These are phyloP conservation scores for Microtus ochrogaster DNA, from an alignment of 2,113 vertebrate genomes.

Conservation along the genomic window DNA sequence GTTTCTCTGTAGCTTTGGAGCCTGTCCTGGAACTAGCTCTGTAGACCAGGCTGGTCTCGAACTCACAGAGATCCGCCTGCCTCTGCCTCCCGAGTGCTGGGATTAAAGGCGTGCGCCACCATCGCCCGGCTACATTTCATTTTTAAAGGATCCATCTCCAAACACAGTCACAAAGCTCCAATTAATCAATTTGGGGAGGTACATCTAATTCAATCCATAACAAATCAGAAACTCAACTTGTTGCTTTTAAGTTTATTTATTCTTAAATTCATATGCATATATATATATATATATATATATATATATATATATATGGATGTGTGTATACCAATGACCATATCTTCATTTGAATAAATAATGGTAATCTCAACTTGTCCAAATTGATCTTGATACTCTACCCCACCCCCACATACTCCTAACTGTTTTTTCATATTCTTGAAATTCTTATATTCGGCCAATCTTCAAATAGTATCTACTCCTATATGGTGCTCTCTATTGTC, in stretches of 20 bases:
- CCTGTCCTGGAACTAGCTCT: too few species aligned
- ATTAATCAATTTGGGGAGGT: not conserved
- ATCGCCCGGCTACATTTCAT: not conserved
- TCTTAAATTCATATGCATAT: not conserved
- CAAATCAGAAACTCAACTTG: not conserved
- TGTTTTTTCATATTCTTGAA: not conserved
- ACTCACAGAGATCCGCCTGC: too few species aligned
- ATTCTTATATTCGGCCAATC: not conserved
- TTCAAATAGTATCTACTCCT: not conserved
- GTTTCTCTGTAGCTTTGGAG: too few species aligned
- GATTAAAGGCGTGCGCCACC: too few species aligned
- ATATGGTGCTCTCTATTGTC: not conserved
- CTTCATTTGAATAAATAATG: not conserved
- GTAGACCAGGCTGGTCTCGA: too few species aligned
- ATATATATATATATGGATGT: not conserved
- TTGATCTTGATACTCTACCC: not conserved
- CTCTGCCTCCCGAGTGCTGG: too few species aligned
- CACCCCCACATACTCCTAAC: not conserved
- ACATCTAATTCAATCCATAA: not conserved
- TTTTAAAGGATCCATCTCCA: not conserved
- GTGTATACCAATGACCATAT: not conserved
- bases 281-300: too few species aligned
- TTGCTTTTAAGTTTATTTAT: not conserved
- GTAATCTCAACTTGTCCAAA: not conserved
- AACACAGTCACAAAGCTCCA: not conserved